Evolutionary conservation across 2,797 vertebrate species (phyloP).

Genomic region (Megalops cyprinoides): DNA sequence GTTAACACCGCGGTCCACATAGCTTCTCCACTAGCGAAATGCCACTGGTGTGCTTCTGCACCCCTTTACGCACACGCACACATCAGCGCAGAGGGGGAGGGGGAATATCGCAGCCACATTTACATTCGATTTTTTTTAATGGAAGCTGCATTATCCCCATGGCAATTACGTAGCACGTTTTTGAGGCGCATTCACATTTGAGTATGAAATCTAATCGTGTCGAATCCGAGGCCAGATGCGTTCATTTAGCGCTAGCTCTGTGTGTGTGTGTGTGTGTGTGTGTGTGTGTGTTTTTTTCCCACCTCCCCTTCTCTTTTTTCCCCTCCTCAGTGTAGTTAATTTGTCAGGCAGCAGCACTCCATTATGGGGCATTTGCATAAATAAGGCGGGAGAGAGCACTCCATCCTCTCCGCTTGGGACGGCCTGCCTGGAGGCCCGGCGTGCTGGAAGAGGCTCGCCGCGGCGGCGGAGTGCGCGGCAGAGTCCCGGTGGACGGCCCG

Average conservation of each 20-base stretch:
- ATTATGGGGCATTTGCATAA: conserved; percentile 51
- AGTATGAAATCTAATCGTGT: too few species aligned
- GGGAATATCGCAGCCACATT: too few species aligned
- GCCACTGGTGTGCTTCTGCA: too few species aligned
- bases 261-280: too few species aligned
- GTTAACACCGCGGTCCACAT: too few species aligned
- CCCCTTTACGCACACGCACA: not conserved
- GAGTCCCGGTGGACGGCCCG: not conserved
- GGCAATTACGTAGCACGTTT: too few species aligned
- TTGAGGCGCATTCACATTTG: too few species aligned
- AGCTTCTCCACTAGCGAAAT: too few species aligned
- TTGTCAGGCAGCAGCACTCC: conserved; percentile 48
- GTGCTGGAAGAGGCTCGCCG: too few species aligned
- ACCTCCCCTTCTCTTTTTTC: not conserved
- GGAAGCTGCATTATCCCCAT: too few species aligned
- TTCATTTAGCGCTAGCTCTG: too few species aligned
- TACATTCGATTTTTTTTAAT: not conserved
- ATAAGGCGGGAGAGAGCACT: conserved; percentile 36
- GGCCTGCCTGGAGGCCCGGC: conserved; percentile 2
- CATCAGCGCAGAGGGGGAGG: not conserved
- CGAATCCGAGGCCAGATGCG: too few species aligned
- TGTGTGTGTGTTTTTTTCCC: not conserved
- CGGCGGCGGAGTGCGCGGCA: not conserved
- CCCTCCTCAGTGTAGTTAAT: conserved; percentile 23
- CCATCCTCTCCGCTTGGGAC: conserved; percentile 37